Percentiles rank a stretch among this genome's conserved stretches.
These are phyloP conservation scores for Vidua chalybeata DNA, from an alignment of 2,113 vertebrate species.

Conservation along the genomic window DNA sequence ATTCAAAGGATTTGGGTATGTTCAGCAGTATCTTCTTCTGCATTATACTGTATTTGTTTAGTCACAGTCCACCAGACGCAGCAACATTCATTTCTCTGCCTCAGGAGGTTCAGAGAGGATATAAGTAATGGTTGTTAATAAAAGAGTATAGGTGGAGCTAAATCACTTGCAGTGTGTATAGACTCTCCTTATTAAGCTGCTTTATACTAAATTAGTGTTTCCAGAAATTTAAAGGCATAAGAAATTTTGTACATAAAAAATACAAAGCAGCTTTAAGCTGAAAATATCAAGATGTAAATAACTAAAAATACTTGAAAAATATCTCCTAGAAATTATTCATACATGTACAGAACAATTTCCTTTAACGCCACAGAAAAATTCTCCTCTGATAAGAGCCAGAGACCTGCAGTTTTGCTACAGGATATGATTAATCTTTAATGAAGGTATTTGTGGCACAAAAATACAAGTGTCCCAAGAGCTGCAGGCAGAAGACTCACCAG, in stretches of 20 bases:
- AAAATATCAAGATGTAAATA: neutral
- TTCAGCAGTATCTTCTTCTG: neutral
- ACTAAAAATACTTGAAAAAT: neutral
- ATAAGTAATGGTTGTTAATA: neutral
- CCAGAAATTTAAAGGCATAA: neutral
- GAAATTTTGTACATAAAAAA: neutral
- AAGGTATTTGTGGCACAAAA: constrained; percentile 2
- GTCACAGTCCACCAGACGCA: neutral
- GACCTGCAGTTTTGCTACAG: constrained; percentile 1
- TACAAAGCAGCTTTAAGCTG: neutral
- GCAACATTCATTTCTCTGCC: neutral
- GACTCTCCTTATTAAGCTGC: neutral
- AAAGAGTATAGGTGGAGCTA: neutral
- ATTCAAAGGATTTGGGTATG: neutral
- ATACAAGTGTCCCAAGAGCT: neutral
- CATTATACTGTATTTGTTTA: neutral
- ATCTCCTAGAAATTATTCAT: neutral
- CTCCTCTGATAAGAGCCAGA: neutral
- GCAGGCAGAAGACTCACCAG: neutral
- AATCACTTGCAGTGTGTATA: neutral
- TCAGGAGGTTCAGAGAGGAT: neutral
- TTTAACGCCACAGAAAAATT: neutral
- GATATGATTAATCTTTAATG: constrained; percentile 29
- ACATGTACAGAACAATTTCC: neutral
- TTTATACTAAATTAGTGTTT: neutral